Evolutionary conservation across 2,797 vertebrate genomes (phyloP).

Genomic region (Protonibea diacanthus): DNA sequence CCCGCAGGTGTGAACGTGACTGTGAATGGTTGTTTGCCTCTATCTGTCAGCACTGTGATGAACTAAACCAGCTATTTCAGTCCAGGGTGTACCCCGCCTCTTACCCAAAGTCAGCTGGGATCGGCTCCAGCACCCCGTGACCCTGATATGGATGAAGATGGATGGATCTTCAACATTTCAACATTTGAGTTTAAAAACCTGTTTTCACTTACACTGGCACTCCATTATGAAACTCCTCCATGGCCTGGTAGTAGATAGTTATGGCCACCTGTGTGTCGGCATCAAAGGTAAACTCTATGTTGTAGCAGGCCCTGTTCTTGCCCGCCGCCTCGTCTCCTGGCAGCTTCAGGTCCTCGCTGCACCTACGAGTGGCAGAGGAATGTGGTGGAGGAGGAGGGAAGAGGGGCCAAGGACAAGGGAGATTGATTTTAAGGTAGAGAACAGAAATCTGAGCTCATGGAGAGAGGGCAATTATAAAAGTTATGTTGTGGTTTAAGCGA

Average conservation of each 20-base stretch:
- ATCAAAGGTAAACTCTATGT: constrained; percentile 98
- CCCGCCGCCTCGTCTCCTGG: constrained; percentile 88
- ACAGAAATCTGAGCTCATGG: background rate
- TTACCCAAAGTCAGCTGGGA: too few species aligned
- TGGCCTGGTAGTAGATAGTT: constrained; percentile 98
- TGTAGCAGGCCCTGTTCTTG: constrained; percentile 91
- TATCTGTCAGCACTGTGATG: too few species aligned
- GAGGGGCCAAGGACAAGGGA: background rate
- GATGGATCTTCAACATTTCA: background rate
- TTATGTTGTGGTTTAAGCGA: background rate
- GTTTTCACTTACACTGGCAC: constrained; percentile 90
- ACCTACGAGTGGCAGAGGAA: constrained; percentile 78
- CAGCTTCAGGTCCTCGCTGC: constrained; percentile 93
- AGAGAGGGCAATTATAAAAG: background rate
- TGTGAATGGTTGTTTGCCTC: too few species aligned
- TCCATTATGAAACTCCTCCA: constrained; percentile 96
- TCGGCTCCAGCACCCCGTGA: too few species aligned
- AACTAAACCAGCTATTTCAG: too few species aligned
- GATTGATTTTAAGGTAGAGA: background rate
- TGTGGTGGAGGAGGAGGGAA: background rate
- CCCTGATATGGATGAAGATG: too few species aligned
- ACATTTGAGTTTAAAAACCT: too few species aligned
- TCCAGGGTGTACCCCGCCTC: too few species aligned
- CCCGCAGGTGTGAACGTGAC: too few species aligned
- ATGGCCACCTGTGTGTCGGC: constrained; percentile 95